These are phyloP conservation scores for Seriola rivoliana DNA, from an alignment of 2,113 vertebrate genomes.

Conservation along the genomic window DNA sequence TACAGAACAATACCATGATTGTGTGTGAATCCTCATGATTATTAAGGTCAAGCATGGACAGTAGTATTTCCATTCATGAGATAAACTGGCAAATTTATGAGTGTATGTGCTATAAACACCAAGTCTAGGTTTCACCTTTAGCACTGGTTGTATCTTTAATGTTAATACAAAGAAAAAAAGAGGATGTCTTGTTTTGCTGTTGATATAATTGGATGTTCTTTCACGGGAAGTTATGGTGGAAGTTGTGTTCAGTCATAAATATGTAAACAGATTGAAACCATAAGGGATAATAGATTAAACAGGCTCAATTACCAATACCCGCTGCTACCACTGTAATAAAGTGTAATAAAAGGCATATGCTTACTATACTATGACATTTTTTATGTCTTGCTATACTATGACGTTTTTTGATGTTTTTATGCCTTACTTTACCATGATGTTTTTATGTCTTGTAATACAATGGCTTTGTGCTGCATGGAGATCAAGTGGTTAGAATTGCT, in stretches of 20 bases:
- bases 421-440: too few relatives aligned
- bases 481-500: too few relatives aligned
- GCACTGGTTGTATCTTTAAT: not conserved
- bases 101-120: not conserved
- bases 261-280: slow-evolving; percentile 4
- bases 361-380: too few relatives aligned
- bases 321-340: not conserved
- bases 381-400: too few relatives aligned
- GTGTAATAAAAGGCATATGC: too few relatives aligned
- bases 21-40: not conserved
- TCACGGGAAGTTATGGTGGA: not conserved
- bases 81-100: not conserved
- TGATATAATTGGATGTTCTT: slow-evolving; percentile 1
- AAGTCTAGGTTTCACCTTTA: not conserved
- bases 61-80: not conserved
- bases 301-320: not conserved
- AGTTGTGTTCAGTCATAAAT: not conserved
- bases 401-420: too few relatives aligned
- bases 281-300: not conserved
- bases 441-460: too few relatives aligned
- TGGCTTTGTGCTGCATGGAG: too few relatives aligned
- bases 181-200: not conserved
- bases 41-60: not conserved
- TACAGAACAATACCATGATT: not conserved
- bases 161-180: not conserved